Percentiles rank a stretch among this genome's conserved stretches.
These are phyloP conservation scores for Tarsius wallacei DNA, from an alignment of 2,797 vertebrate genomes.

Conservation along the genomic window DNA sequence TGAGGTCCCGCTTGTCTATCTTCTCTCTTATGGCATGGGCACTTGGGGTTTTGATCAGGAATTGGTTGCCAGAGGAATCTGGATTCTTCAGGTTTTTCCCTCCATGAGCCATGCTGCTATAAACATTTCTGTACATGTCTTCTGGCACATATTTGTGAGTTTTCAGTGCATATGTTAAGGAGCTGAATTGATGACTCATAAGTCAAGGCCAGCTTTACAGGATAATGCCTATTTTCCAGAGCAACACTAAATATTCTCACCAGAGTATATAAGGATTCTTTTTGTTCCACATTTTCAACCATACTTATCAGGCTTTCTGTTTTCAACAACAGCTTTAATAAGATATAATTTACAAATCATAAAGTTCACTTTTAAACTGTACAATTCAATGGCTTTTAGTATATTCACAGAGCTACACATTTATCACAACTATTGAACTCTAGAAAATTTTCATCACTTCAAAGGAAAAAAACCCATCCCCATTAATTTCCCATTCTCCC, in stretches of 20 bases:
- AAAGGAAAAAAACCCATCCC: background rate
- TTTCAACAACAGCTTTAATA: conserved; percentile 52
- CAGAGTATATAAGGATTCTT: background rate
- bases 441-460: conserved; percentile 24
- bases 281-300: background rate
- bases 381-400: background rate
- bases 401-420: background rate
- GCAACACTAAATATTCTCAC: background rate
- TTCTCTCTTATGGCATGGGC: background rate
- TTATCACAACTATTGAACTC: background rate
- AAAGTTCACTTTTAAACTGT: conserved; percentile 26
- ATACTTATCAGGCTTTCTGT: background rate
- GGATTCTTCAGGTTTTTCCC: background rate
- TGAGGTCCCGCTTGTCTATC: too few relatives aligned
- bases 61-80: too few relatives aligned
- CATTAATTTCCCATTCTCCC: background rate
- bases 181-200: background rate
- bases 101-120: background rate
- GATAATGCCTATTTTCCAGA: background rate
- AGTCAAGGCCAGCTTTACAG: background rate
- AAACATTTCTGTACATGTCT: background rate
- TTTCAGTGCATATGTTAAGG: background rate
- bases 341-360: background rate
- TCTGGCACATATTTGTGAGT: background rate
- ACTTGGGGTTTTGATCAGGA: background rate